phyloP scores from a whole-genome alignment of 2,888 invertebrate species.

The Trilocha varians region DNA sequence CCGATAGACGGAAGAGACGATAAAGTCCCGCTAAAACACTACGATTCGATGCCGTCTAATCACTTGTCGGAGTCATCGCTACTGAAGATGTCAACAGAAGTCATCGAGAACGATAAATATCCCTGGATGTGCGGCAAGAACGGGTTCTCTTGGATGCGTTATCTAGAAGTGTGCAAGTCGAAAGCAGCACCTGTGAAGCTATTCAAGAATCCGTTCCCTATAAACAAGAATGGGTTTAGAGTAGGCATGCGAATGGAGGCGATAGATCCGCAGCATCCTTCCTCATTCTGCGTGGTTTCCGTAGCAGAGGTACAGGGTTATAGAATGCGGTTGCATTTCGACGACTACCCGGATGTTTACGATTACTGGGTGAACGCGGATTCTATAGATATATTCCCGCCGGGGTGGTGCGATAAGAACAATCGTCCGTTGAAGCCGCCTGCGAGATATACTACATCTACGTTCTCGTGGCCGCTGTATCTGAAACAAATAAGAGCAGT shows the following conservation, averaged over 20 bases:
- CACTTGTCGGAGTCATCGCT: slow-evolving; percentile 33
- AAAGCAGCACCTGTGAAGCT: slow-evolving; percentile 83
- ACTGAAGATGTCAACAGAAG: slow-evolving; percentile 43
- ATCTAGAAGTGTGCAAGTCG: slow-evolving; percentile 81
- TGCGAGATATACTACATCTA: slow-evolving; percentile 71
- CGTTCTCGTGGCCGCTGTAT: slow-evolving; percentile 90
- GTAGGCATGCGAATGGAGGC: slow-evolving; percentile 94
- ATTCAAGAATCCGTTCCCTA: slow-evolving; percentile 85
- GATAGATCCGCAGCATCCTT: slow-evolving; percentile 93
- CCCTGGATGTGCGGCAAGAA: slow-evolving; percentile 81
- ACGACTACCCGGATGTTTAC: slow-evolving; percentile 89
- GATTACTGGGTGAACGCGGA: slow-evolving; percentile 97
- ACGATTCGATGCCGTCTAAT: slow-evolving; percentile 29
- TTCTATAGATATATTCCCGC: slow-evolving; percentile 91
- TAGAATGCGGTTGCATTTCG: slow-evolving; percentile 90
- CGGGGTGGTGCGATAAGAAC: slow-evolving; percentile 94
- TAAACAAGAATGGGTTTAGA: slow-evolving; percentile 82
- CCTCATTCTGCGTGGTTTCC: slow-evolving; percentile 89
- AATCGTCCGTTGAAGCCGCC: slow-evolving; percentile 86
- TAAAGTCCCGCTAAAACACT: slow-evolving; percentile 32
- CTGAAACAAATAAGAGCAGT: slow-evolving; percentile 81
- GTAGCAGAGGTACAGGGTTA: slow-evolving; percentile 88
- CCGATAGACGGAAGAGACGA: slow-evolving; percentile 36
- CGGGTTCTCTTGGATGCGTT: slow-evolving; percentile 85
- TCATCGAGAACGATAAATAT: slow-evolving; percentile 64